Percentiles rank a stretch among this genome's conserved stretches.
Conservation (phyloP, 1,140 invertebrate species). For the Drosophila tropicalis region DNA sequence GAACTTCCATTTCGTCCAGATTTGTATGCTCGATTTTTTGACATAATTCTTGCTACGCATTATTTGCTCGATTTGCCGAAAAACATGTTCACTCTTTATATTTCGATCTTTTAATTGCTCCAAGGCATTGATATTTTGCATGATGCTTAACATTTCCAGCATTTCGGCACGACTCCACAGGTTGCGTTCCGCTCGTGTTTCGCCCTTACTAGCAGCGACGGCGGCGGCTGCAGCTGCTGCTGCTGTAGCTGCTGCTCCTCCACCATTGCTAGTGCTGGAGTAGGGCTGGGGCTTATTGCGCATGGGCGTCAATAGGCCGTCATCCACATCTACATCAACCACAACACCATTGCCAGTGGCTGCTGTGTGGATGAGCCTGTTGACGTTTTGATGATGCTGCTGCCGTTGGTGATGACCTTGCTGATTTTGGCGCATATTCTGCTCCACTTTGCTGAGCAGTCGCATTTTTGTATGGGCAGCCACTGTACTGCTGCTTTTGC, state of each 20-base stretch:
- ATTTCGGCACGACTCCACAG: conserved; percentile 78
- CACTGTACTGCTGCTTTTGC: conserved; percentile 50
- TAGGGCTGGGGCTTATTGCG: conserved; percentile 40
- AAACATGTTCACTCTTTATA: conserved; percentile 71
- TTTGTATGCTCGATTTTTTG: conserved; percentile 77
- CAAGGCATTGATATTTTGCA: conserved; percentile 71
- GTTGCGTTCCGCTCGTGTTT: conserved; percentile 68
- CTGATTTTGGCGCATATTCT: conserved; percentile 55
- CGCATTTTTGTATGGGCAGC: conserved; percentile 73
- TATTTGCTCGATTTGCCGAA: conserved; percentile 66
- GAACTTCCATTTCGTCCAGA: conserved; percentile 83
- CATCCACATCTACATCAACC: conserved; percentile 76
- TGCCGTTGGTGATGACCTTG: conserved; percentile 34
- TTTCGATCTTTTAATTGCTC: conserved; percentile 74
- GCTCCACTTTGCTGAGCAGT: conserved; percentile 67
- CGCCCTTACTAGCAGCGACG: conserved; percentile 22
- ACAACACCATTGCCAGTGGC: conserved; percentile 66
- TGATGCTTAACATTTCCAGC: conserved; percentile 73
- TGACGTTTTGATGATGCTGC: conserved; percentile 51
- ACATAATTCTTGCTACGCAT: conserved; percentile 71
- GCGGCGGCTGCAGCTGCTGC: background rate
- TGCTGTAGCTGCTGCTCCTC: conserved; percentile 6
- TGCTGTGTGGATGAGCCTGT: conserved; percentile 64
- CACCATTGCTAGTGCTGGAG: conserved; percentile 8
- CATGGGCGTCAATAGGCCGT: conserved; percentile 68